phyloP scores from a whole-genome alignment of 23 tunicate genomes.

The Phallusia fumigata region DNA sequence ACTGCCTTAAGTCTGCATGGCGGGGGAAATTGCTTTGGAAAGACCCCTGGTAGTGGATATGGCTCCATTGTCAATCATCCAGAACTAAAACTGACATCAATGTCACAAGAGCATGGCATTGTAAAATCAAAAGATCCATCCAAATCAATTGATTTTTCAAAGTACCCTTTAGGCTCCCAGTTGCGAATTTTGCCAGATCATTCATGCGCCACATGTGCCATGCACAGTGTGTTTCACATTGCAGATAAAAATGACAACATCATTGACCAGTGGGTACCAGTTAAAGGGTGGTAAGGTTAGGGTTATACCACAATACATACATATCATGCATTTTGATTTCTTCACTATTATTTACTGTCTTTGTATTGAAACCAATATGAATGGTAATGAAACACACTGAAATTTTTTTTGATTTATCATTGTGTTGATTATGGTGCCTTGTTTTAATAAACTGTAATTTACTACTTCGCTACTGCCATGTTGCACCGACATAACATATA shows the following conservation, averaged over 20 bases:
- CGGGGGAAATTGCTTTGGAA: slow-evolving; percentile 45
- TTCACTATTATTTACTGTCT: too few relatives aligned
- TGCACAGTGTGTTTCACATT: slow-evolving; percentile 66
- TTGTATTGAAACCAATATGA: too few relatives aligned
- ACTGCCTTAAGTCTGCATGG: slow-evolving; percentile 81
- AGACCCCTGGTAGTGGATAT: slow-evolving; percentile 55
- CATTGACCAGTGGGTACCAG: slow-evolving; percentile 73
- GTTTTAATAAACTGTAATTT: too few relatives aligned
- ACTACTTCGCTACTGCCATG: too few relatives aligned
- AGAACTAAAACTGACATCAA: slow-evolving; percentile 40
- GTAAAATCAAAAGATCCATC: slow-evolving; percentile 24
- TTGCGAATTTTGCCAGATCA: slow-evolving; percentile 74
- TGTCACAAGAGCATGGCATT: slow-evolving; percentile 78
- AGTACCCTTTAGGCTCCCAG: slow-evolving; percentile 55
- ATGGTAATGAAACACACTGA: too few relatives aligned
- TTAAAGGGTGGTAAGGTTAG: slow-evolving; percentile 63
- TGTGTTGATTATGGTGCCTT: too few relatives aligned
- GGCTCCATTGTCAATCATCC: slow-evolving; percentile 68
- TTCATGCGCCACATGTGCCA: slow-evolving; percentile 83
- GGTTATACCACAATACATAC: too few relatives aligned
- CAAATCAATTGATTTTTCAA: slow-evolving; percentile 25
- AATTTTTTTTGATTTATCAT: too few relatives aligned
- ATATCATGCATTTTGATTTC: too few relatives aligned
- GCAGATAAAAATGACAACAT: slow-evolving; percentile 58
- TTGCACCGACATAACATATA: too few relatives aligned